phyloP scores from a whole-genome alignment of 2,797 vertebrate genomes.

The Chiroxiphia lanceolata region DNA sequence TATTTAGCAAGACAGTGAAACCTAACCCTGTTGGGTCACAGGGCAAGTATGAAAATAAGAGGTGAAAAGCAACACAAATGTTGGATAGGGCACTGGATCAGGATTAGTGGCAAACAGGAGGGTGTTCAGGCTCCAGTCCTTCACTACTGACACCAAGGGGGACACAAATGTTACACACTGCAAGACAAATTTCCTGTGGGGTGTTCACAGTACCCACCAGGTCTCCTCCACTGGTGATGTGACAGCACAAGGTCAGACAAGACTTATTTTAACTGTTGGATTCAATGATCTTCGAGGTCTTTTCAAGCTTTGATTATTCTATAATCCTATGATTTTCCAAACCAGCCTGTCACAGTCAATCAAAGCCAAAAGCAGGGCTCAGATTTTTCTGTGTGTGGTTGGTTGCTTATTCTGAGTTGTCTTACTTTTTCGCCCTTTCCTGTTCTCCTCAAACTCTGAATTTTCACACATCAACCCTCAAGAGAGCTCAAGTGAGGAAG shows the following conservation, averaged over 20 bases:
- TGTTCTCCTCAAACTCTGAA: neutral
- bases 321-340: neutral
- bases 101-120: neutral
- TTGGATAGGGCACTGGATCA: neutral
- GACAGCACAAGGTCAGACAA: neutral
- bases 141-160: neutral
- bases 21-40: neutral
- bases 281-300: neutral
- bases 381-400: neutral
- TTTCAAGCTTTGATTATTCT: neutral
- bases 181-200: fast-evolving
- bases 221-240: neutral
- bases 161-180: fast-evolving
- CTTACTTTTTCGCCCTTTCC: neutral
- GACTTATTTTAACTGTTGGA: neutral
- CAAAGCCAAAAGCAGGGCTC: neutral
- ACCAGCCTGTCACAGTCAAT: fast-evolving
- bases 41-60: neutral
- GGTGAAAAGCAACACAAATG: neutral
- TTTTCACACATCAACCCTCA: neutral
- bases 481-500: neutral
- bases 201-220: neutral
- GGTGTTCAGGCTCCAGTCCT: neutral
- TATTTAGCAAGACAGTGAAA: neutral
- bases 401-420: neutral